Evolutionary conservation across 2,113 vertebrate species (phyloP).

Genomic region (Oryzias javanicus): DNA sequence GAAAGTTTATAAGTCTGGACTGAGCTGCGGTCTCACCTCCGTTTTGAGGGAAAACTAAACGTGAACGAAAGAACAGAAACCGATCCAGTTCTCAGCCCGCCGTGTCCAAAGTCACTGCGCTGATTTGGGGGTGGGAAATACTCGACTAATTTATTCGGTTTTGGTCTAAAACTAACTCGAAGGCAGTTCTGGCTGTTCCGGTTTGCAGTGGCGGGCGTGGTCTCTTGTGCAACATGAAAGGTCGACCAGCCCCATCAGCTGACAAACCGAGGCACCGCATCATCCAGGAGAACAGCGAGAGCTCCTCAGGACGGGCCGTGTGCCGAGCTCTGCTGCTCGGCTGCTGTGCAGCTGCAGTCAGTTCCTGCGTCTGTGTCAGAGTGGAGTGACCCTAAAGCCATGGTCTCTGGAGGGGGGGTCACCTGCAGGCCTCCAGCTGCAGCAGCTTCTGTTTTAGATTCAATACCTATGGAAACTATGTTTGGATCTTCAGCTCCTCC

Average conservation of each 20-base stretch:
- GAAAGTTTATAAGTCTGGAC: no score
- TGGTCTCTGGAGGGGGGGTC: not conserved
- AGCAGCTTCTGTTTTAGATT: constrained; percentile 24
- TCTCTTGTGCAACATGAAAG: not conserved
- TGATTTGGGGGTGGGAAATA: no score
- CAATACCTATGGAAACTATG: constrained; percentile 64
- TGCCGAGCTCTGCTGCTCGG: constrained; percentile 13
- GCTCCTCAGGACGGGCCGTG: constrained; percentile 54
- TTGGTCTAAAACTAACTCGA: no score
- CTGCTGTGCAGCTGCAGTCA: constrained; percentile 47
- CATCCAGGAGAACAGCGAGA: constrained; percentile 17
- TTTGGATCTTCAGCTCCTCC: constrained; percentile 18
- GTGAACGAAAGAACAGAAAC: no score
- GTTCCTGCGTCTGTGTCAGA: constrained; percentile 30
- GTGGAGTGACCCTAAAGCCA: not conserved
- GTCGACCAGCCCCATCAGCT: constrained; percentile 25
- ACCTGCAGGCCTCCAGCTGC: not conserved
- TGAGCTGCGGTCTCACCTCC: no score
- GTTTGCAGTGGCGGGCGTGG: no score
- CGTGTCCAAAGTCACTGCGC: no score
- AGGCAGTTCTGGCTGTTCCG: no score
- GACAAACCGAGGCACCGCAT: constrained; percentile 24
- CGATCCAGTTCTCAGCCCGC: no score
- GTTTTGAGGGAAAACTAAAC: no score
- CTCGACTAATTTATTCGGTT: no score